These are phyloP conservation scores for Nannobrachium achirus DNA, from an alignment of 2,113 vertebrate genomes.

Conservation along the genomic window DNA sequence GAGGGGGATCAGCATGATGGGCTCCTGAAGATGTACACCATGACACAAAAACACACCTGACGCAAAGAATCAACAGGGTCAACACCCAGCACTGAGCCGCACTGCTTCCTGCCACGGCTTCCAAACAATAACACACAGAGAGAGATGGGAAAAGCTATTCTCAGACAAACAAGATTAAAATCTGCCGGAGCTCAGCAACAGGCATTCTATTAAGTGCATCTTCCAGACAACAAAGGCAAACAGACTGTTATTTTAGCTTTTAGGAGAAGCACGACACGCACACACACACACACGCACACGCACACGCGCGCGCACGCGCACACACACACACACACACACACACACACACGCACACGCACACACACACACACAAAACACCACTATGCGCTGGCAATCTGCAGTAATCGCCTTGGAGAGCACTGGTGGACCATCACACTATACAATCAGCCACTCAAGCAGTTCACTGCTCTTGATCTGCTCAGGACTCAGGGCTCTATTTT, in stretches of 20 bases:
- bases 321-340: constrained; percentile 1
- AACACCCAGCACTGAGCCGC: constrained; percentile 31
- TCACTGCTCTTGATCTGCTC: constrained; percentile 20
- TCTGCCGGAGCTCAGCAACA: constrained; percentile 40
- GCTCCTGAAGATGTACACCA: constrained; percentile 49
- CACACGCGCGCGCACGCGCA: too few species aligned
- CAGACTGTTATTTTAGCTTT: constrained; percentile 43
- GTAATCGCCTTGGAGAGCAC: constrained; percentile 63
- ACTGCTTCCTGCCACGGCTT: constrained; percentile 40
- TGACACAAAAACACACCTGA: constrained; percentile 66
- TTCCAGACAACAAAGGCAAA: constrained; percentile 58
- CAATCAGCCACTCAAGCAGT: constrained; percentile 56
- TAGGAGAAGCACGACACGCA: constrained; percentile 38
- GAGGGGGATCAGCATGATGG: constrained; percentile 55
- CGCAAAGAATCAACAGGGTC: constrained; percentile 28
- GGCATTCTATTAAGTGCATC: constrained; percentile 43
- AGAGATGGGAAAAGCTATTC: neutral
- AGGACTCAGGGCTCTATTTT: too few species aligned
- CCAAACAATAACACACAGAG: constrained; percentile 44
- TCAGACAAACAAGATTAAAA: constrained; percentile 46
- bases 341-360: constrained; percentile 1
- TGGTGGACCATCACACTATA: constrained; percentile 79
- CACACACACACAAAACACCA: constrained; percentile 10
- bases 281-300: constrained; percentile 2
- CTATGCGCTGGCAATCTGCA: constrained; percentile 55